Evolutionary conservation across 2,113 vertebrate genomes (phyloP).

Genomic region (Cairina moschata): DNA sequence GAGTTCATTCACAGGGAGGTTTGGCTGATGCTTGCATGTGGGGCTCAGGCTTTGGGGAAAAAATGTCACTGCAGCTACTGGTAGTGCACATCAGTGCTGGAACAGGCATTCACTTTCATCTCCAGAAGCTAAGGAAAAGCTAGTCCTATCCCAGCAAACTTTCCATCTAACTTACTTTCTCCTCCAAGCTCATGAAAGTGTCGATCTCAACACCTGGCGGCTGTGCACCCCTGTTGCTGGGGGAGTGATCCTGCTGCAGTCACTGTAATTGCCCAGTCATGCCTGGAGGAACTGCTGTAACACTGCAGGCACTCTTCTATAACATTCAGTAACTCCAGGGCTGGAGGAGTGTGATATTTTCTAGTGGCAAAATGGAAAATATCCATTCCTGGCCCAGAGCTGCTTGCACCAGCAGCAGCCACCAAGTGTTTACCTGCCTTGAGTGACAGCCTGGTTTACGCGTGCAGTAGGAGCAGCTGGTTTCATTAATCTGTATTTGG

Average conservation of each 20-base stretch:
- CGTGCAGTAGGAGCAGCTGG: not conserved
- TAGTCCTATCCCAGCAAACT: not conserved
- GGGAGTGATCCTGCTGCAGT: not conserved
- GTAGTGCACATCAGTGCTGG: no score
- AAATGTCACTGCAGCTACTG: not conserved
- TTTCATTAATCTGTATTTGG: not conserved
- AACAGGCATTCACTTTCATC: not conserved
- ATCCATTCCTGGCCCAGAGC: rapidly evolving
- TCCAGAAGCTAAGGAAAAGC: not conserved
- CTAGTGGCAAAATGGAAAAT: not conserved
- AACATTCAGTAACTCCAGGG: not conserved
- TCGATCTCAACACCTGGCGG: not conserved
- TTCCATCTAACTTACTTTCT: not conserved
- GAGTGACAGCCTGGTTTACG: not conserved
- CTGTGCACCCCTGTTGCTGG: not conserved
- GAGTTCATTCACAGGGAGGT: not conserved
- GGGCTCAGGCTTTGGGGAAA: not conserved
- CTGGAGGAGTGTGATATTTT: not conserved
- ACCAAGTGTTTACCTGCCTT: rapidly evolving
- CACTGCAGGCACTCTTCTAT: not conserved
- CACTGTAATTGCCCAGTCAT: not conserved
- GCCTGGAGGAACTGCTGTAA: not conserved
- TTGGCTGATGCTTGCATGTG: not conserved
- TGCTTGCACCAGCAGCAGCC: not conserved
- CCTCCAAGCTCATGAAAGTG: not conserved